phyloP scores from a whole-genome alignment of 92 coral and sea anemone species.

The Muricea muricata region DNA sequence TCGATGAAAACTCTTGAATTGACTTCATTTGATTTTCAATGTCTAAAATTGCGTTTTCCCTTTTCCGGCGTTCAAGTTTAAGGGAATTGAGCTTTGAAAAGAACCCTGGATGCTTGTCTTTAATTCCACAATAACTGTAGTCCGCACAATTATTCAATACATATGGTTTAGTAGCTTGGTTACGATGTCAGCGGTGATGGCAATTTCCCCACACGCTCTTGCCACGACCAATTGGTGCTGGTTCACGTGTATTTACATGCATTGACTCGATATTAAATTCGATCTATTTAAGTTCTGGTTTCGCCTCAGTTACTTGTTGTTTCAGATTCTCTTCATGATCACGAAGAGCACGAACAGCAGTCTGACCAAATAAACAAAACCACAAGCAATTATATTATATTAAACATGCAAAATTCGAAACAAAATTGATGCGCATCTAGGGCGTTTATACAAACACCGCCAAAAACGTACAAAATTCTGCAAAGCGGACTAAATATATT shows the following conservation, averaged over 20 bases:
- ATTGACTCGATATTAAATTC: conserved; percentile 59
- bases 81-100: conserved; percentile 37
- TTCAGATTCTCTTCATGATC: conserved; percentile 38
- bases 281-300: conserved; percentile 47
- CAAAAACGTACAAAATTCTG: not conserved
- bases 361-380: not conserved
- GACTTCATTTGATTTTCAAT: conserved; percentile 56
- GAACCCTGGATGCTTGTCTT: conserved; percentile 62
- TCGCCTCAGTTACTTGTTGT: conserved; percentile 36
- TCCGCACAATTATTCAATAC: conserved; percentile 48
- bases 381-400: too few relatives aligned
- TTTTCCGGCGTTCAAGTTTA: conserved; percentile 48
- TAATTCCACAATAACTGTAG: conserved; percentile 52
- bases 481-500: not conserved
- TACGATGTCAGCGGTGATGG: conserved; percentile 58
- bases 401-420: too few relatives aligned
- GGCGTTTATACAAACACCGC: too few relatives aligned
- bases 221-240: conserved; percentile 39
- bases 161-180: conserved; percentile 53
- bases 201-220: conserved; percentile 59
- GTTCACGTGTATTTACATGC: conserved; percentile 45
- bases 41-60: conserved; percentile 31
- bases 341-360: conserved; percentile 21
- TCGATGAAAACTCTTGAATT: conserved; percentile 52
- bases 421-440: too few relatives aligned